These are phyloP conservation scores for Fundulus diaphanus DNA, from an alignment of 2,797 vertebrate species.

Conservation along the genomic window DNA sequence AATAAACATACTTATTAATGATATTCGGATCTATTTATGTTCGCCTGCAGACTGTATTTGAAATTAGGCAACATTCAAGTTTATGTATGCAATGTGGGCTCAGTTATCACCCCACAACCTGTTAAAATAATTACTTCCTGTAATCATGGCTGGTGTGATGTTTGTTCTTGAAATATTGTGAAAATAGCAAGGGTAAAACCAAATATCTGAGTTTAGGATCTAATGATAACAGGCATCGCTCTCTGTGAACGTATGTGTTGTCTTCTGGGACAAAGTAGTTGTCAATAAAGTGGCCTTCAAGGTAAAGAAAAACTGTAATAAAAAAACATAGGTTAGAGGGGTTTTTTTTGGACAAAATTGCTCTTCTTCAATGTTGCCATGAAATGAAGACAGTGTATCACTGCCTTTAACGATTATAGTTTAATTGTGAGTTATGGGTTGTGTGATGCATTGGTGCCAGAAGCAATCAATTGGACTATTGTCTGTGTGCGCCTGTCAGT, in stretches of 20 bases:
- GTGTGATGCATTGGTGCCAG: slow-evolving; percentile 60
- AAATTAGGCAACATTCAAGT: neutral
- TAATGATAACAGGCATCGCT: slow-evolving; percentile 40
- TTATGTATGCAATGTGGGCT: neutral
- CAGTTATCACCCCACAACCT: neutral
- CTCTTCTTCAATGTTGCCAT: slow-evolving; percentile 66
- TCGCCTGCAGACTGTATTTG: neutral
- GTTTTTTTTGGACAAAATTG: slow-evolving; percentile 49
- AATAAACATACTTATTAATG: neutral
- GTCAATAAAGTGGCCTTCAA: slow-evolving; percentile 54
- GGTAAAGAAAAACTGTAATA: slow-evolving; percentile 58
- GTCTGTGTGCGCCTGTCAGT: slow-evolving; percentile 42
- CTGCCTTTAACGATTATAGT: slow-evolving; percentile 57
- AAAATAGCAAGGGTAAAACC: neutral
- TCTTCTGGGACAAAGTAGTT: slow-evolving; percentile 54
- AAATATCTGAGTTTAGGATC: neutral
- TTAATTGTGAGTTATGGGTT: slow-evolving; percentile 62
- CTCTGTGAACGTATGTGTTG: slow-evolving; percentile 45
- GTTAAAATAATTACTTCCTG: neutral
- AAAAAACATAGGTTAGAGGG: slow-evolving; percentile 49
- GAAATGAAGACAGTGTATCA: slow-evolving; percentile 73
- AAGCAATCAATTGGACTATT: slow-evolving; percentile 61
- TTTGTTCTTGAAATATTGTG: neutral
- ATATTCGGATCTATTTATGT: neutral
- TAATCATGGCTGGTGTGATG: neutral